Evolutionary conservation across 2,797 vertebrate species (phyloP).

Genomic region (Ceryle rudis): DNA sequence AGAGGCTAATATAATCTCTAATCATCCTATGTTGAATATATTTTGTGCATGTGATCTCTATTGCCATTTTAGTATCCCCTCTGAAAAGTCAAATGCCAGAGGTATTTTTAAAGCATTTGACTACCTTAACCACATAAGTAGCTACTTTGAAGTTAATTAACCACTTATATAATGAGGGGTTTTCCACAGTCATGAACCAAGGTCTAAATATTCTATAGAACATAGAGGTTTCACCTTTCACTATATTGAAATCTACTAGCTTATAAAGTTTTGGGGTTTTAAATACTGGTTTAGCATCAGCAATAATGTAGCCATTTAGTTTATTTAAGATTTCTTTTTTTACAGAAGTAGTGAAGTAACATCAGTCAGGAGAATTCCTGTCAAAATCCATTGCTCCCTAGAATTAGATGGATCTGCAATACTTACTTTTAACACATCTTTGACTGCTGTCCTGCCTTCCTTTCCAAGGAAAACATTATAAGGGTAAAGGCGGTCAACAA

Average conservation of each 20-base stretch:
- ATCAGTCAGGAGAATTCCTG: not conserved
- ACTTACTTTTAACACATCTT: conserved; percentile 89
- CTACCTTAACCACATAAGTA: not conserved
- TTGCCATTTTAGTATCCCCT: not conserved
- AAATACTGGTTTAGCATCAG: not conserved
- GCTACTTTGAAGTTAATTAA: not conserved
- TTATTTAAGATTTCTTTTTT: not conserved
- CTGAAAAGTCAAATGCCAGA: not conserved
- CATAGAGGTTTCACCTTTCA: not conserved
- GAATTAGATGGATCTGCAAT: not conserved
- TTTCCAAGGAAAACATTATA: conserved; percentile 88
- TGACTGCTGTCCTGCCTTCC: conserved; percentile 90
- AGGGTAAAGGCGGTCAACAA: conserved; percentile 91
- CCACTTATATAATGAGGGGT: not conserved
- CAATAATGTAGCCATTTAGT: not conserved
- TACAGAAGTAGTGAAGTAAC: not conserved
- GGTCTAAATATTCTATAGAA: not conserved
- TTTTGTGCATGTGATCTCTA: not conserved
- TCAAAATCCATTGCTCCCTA: not conserved
- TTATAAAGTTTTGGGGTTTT: not conserved
- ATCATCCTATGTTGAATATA: not conserved
- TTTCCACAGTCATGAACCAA: not conserved
- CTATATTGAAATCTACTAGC: not conserved
- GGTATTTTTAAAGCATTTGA: not conserved
- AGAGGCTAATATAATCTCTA: not conserved